Evolutionary conservation across 2,797 vertebrate species (phyloP), one percentile per base, ranked within the genome.

Genomic region (Distichodus sexfasciatus): DNA sequence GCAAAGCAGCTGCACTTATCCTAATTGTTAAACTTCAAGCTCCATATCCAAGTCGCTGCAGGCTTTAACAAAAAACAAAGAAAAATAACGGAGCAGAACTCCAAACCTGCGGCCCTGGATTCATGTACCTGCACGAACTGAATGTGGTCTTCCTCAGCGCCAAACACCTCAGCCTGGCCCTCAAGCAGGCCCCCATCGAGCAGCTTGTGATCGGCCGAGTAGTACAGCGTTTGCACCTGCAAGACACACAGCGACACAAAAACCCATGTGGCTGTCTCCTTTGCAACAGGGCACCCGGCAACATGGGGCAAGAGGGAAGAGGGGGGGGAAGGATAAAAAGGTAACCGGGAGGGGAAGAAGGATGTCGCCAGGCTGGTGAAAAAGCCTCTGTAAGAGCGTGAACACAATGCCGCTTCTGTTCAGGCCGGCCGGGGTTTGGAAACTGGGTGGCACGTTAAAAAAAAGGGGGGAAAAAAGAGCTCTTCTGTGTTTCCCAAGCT

Each of bases 141-240:
- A 91, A 96, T 92, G 94, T 97, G 94, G 93, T 99, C 97, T 92
- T 98, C 96, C 89, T 98, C 95, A 91, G 91, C 94, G 93, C 94
- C 92, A 94, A 96, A 98, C 92, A 97, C 92, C 92, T 98, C 97
- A 94, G 89, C 91, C 91, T 97, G 95, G 91, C 94, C 94, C 87
- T 97, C 95, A 94, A 96, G 90, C 90, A 94, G 93, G 92, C 93
- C 94, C 90, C 95, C 94, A 92, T 98, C 96, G 92, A 98, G 94
- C 92, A 99, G 94, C 94, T 97, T 99, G 93, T 98, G 96, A 93
- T 99, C 96, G 88, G 96, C 94, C 90, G 97, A 99, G 94, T 99
- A 99, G 94, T 99, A 98, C 94, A 99, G 94, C 89, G 91, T 99
- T 96, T 98, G 97, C 91, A 99, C 97, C 97, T 99, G 97, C 81